These are phyloP conservation scores for Campylomormyrus numenius DNA, from an alignment of 2,113 vertebrate genomes.

Conservation along the genomic window DNA sequence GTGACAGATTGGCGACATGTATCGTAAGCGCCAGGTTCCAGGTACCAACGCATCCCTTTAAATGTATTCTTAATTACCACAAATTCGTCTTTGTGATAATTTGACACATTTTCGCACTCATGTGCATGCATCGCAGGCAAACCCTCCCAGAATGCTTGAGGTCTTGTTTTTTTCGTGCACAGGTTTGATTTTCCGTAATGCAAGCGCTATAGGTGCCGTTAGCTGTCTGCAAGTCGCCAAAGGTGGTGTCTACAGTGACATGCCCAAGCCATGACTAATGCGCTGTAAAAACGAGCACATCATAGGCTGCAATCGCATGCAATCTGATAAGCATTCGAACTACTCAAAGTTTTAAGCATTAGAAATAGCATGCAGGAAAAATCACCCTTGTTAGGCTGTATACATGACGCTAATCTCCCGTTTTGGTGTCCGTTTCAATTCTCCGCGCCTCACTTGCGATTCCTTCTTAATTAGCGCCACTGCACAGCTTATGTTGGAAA, in stretches of 20 bases:
- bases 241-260: constrained; percentile 17
- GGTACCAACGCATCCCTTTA: constrained; percentile 23
- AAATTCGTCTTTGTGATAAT: constrained; percentile 19
- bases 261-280: constrained; percentile 22
- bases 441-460: constrained; percentile 12
- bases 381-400: constrained; percentile 40
- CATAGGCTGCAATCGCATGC: constrained; percentile 12
- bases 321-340: constrained; percentile 7
- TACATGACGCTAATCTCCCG: constrained; percentile 41
- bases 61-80: constrained; percentile 19
- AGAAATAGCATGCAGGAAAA: constrained; percentile 48
- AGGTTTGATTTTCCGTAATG: not conserved
- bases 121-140: constrained; percentile 25
- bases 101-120: constrained; percentile 23
- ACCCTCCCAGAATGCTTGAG: constrained; percentile 5
- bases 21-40: constrained; percentile 3
- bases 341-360: constrained; percentile 13
- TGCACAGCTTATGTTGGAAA: not conserved
- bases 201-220: constrained; percentile 15
- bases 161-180: constrained; percentile 23
- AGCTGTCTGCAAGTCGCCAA: constrained; percentile 1
- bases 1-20: constrained; percentile 7
- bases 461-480: constrained; percentile 2
- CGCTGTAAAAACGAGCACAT: not conserved
- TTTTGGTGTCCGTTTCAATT: constrained; percentile 19